phyloP scores from a whole-genome alignment of 2,888 invertebrate species.

The Epinotia nisella region DNA sequence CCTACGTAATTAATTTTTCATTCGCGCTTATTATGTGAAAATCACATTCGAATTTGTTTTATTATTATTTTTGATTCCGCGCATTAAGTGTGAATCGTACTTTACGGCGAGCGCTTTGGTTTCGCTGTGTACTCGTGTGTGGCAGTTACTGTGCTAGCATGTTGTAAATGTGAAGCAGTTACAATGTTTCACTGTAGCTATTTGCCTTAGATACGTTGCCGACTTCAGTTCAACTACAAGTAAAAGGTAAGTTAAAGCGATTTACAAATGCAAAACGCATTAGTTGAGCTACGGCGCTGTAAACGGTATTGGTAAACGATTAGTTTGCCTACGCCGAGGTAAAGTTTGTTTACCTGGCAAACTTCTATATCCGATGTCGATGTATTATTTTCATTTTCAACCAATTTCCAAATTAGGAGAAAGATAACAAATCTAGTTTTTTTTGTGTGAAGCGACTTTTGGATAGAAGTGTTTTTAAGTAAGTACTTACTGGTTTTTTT shows the following conservation, averaged over 20 bases:
- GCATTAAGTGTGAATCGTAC: neutral
- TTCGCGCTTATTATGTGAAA: no score
- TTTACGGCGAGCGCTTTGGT: constrained; percentile 1
- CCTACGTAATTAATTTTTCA: no score
- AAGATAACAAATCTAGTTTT: neutral
- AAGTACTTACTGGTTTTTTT: no score
- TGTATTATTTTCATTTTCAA: neutral
- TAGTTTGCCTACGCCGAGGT: constrained; percentile 4
- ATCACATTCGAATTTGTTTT: no score
- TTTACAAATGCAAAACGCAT: neutral
- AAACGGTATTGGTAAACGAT: constrained; percentile 4
- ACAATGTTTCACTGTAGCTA: constrained; percentile 29
- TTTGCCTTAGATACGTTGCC: constrained; percentile 13
- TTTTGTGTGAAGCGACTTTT: no score
- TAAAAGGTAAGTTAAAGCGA: constrained; percentile 1
- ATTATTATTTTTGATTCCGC: neutral
- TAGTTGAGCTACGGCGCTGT: constrained; percentile 2
- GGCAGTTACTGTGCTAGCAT: constrained; percentile 14
- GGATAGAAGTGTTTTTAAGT: no score
- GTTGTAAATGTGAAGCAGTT: constrained; percentile 27
- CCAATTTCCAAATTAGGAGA: neutral
- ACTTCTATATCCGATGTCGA: neutral
- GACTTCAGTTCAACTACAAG: constrained; percentile 1
- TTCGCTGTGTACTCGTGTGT: constrained; percentile 16
- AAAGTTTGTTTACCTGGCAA: neutral